Evolutionary conservation across 2,113 vertebrate species (phyloP), one percentile per base, ranked within the genome.

Genomic region (Tragelaphus buxtoni): DNA sequence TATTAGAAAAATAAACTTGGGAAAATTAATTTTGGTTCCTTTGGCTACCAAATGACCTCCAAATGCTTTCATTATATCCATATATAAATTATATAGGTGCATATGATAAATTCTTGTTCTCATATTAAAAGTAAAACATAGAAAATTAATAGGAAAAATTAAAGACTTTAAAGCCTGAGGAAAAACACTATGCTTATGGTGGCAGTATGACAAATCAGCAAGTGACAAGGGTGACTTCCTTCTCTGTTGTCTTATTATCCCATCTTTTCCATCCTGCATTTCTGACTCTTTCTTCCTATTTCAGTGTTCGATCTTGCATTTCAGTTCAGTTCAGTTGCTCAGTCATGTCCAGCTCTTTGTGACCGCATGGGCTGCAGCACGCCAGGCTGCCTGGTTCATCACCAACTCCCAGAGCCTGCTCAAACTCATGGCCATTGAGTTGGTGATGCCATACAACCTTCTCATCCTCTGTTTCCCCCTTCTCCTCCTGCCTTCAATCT

Each of bases 11-110:
- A 14, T 17, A 69, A 26, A 86, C 24, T 87, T 87, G 55, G 9
- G 13, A 91, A 97, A 82, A 77, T 72, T 94, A 93, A 85, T 72
- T 95, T 94, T 95, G 55, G 3, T 74, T 91, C 92, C n/a, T 96
- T 92, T 77, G 32, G 81, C 89, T 7, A 77, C 28, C 45, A 95
- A 92, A 81, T 82, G 49, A 92, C 32, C 28, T 61, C 53, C 9
- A 85, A 95, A 92, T 85, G 18, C 58, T 94, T 97, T 94, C 26
- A 26, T 94, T 92, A 91, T 93, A 93, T 58, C 20, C 51, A 30
- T 22, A 91, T 28, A 49, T 55, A 95, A 90, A 84, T 87, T 82
- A 85, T 63, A n/a, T 47, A 39, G 35, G 22, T 60, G 11, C 47
- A 39, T 61, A 24, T 95, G 55, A 88, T 17, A 89, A 55, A 51